phyloP scores from a whole-genome alignment of 2,888 invertebrate genomes.

The Apamea epomidion region DNA sequence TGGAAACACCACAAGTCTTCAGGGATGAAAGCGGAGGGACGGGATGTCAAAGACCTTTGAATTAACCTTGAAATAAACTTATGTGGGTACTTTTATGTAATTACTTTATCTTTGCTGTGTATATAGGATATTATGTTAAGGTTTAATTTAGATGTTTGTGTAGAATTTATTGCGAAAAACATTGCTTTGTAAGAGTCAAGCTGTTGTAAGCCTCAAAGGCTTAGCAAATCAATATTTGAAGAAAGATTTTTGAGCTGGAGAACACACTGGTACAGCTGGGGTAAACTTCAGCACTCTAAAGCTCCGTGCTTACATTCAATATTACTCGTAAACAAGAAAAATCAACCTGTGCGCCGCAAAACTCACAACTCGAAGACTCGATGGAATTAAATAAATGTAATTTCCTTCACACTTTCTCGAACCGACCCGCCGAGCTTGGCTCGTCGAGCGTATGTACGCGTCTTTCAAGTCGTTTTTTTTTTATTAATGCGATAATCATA shows the following conservation, averaged over 20 bases:
- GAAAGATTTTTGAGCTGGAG: background rate
- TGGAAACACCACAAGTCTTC: constrained; percentile 47
- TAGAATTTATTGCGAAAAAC: background rate
- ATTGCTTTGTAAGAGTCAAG: background rate
- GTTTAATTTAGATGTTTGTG: background rate
- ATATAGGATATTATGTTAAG: background rate
- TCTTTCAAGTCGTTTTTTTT: background rate
- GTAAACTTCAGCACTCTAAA: background rate
- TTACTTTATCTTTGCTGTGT: background rate
- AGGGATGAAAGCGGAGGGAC: constrained; percentile 11
- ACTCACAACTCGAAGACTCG: background rate
- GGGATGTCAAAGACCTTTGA: constrained; percentile 51
- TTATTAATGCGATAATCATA: background rate
- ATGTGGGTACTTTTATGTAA: constrained; percentile 12
- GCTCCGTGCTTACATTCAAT: background rate
- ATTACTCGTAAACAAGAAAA: background rate
- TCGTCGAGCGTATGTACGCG: background rate
- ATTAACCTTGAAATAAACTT: constrained; percentile 38
- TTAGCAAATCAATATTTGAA: background rate
- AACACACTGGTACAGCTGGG: too few relatives aligned
- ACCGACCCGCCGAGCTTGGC: background rate
- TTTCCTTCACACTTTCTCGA: background rate
- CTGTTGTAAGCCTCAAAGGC: too few relatives aligned
- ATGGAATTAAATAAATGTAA: background rate
- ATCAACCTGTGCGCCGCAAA: background rate